Base-by-base conservation (phyloP, 2,113 vertebrate species). In the Elachura formosa region DNA sequence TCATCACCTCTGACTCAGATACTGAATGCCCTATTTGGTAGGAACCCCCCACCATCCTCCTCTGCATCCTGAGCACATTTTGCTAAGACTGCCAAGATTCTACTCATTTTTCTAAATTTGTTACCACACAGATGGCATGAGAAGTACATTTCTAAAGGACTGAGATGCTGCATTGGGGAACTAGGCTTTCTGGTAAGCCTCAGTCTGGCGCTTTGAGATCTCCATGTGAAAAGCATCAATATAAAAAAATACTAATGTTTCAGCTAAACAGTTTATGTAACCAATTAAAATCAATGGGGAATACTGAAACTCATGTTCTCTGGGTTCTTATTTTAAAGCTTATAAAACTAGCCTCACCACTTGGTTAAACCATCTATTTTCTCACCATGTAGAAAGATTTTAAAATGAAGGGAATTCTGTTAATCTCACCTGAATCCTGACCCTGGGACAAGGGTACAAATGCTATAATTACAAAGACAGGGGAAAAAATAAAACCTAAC, bases 101-200 rank as follows among this genome's bases (percentile, higher is more conserved):
- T 73, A 84, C 76, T 93, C 68, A 71, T 90, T 90, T 93, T 93
- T 94, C 92, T 95, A 93, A 86, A 93, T 93, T 84, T 92, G 79
- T 74, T 83, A 61, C 41, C 75, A 46, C 79, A 43, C 90, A 93
- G 92, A 94, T 95, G 94, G 88, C 68, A 55, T 84, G 89, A 73
- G 59, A 84, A 96, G 43, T 63, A 62, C 43, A 16, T 94, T 89
- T 95, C 76, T 88, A 76, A 94, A 89, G 75, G 75, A 62, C 71
- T 80, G 71, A 80, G 85, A 66, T 67, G 67, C 74, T 80, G 80
- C 73, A 87, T 4, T 62, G 46, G 71, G 34, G 74, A 85, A 62
- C 54, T 59, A 82, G 69, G 81, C 56, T 94, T 91, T 56, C 62
- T 94, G 87, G 77, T 71, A 91, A 87, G 71, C 33, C 2, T 38